phyloP scores from a whole-genome alignment of 1,140 invertebrate genomes.

The Achatina immaculata region DNA sequence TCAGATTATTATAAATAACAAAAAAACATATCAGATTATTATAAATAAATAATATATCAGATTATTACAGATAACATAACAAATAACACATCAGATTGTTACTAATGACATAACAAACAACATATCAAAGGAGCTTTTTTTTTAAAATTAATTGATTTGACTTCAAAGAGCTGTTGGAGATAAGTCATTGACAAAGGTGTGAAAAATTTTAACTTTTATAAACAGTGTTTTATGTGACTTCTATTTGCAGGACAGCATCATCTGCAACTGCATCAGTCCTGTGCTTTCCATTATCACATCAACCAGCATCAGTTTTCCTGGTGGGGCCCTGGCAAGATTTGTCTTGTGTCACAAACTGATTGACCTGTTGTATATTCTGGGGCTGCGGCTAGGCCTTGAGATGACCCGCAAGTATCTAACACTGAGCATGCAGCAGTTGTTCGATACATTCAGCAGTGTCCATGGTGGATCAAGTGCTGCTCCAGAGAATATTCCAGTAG shows the following conservation, averaged over 20 bases:
- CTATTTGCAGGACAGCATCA: conserved; percentile 61
- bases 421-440: conserved; percentile 81
- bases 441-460: conserved; percentile 88
- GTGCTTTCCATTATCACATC: conserved; percentile 75
- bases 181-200: too few relatives aligned
- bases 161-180: too few relatives aligned
- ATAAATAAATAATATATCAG: too few relatives aligned
- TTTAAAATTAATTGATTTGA: too few relatives aligned
- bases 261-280: conserved; percentile 83
- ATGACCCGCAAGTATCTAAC: conserved; percentile 86
- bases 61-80: too few relatives aligned
- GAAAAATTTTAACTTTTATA: too few relatives aligned
- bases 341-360: conserved; percentile 84
- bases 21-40: too few relatives aligned
- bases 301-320: conserved; percentile 82
- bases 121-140: too few relatives aligned
- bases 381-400: conserved; percentile 84
- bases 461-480: conserved; percentile 51
- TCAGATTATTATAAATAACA: too few relatives aligned
- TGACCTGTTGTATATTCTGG: conserved; percentile 84
- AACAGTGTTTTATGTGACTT: too few relatives aligned
- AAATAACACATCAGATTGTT: too few relatives aligned
- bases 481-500: background rate
- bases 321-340: conserved; percentile 80
- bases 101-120: too few relatives aligned